Conservation (phyloP, 2,888 invertebrate species). For the Salpingus planirostris region DNA sequence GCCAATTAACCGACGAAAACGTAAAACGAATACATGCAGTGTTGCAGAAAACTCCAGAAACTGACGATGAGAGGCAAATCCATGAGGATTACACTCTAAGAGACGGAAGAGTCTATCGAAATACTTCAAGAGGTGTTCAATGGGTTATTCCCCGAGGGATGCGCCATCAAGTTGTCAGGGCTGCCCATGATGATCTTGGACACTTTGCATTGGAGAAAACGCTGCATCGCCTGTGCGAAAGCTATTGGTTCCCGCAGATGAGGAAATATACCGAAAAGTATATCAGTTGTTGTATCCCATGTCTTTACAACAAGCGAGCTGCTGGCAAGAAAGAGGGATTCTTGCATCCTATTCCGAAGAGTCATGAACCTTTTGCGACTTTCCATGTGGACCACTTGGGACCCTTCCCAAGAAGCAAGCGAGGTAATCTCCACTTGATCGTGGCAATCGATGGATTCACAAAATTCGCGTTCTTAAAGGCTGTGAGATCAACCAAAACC, state of each 20-base stretch:
- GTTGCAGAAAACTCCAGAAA: constrained; percentile 13
- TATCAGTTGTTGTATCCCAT: constrained; percentile 34
- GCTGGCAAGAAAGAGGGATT: constrained; percentile 25
- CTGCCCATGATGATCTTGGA: constrained; percentile 35
- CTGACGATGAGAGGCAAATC: constrained; percentile 10
- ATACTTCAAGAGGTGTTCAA: constrained; percentile 14
- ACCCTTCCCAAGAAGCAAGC: constrained; percentile 30
- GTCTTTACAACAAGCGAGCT: constrained; percentile 31
- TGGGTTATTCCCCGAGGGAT: constrained; percentile 32
- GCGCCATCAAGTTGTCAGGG: constrained; percentile 18
- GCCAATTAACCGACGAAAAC: constrained; percentile 18
- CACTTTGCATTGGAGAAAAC: constrained; percentile 34
- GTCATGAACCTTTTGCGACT: constrained; percentile 33
- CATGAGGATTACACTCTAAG: constrained; percentile 4
- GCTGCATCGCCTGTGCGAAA: constrained; percentile 22
- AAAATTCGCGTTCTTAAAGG: constrained; percentile 3
- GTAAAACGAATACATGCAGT: constrained; percentile 13
- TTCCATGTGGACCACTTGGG: constrained; percentile 39
- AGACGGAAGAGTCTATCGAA: constrained; percentile 9
- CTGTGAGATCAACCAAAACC: constrained; percentile 5
- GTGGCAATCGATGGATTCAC: constrained; percentile 27
- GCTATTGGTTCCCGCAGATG: constrained; percentile 39
- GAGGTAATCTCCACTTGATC: constrained; percentile 28
- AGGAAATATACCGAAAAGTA: constrained; percentile 32
- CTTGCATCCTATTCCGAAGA: constrained; percentile 36